Conservation (phyloP, 2,113 vertebrate genomes). For the Nyctibius bracteatus region DNA sequence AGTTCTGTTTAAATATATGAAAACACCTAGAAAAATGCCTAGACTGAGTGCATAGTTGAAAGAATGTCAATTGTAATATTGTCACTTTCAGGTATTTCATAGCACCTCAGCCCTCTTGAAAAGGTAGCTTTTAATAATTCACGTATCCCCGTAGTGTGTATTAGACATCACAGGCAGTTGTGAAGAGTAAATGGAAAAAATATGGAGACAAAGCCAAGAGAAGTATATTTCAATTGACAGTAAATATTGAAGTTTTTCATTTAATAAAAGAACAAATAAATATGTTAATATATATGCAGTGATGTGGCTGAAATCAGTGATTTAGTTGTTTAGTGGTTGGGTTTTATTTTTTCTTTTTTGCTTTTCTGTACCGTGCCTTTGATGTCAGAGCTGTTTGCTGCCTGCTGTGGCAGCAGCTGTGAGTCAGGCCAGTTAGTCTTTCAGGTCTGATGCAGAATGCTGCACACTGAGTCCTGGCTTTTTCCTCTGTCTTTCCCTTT, state of each 20-base stretch:
- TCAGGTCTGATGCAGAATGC: not conserved
- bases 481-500: not conserved
- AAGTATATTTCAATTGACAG: not conserved
- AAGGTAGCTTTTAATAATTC: not conserved
- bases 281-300: not conserved
- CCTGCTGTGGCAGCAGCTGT: not conserved
- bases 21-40: not conserved
- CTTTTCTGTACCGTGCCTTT: not conserved
- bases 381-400: not conserved
- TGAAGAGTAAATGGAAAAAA: not conserved
- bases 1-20: not conserved
- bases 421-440: not conserved
- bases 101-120: not conserved
- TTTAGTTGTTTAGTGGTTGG: not conserved
- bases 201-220: not conserved
- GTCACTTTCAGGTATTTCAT: not conserved
- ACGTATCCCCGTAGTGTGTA: accelerated
- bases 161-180: not conserved
- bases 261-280: not conserved
- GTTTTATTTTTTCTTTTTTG: not conserved
- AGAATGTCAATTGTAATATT: not conserved
- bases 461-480: not conserved
- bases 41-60: not conserved
- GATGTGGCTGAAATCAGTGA: not conserved
- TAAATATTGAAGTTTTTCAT: not conserved